Conservation (phyloP, 1,140 invertebrate genomes). For the Dreissena rostriformis region DNA sequence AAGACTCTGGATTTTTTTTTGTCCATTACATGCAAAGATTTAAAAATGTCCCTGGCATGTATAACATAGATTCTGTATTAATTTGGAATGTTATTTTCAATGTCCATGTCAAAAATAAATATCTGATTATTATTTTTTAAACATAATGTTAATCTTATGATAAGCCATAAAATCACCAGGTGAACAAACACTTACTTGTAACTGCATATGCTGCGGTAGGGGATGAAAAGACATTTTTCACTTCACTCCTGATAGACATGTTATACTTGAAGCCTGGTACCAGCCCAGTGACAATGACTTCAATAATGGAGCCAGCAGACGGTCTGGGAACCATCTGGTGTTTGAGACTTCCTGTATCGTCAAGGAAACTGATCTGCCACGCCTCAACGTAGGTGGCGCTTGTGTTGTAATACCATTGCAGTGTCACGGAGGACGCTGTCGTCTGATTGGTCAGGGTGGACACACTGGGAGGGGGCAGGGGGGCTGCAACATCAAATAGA, state of each 20-base stretch:
- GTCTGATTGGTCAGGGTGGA: conserved; percentile 7
- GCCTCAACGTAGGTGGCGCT: conserved; percentile 45
- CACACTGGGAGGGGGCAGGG: conserved; percentile 26
- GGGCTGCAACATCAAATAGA: conserved; percentile 31
- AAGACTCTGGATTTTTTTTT: no score
- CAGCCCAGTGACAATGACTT: conserved; percentile 10
- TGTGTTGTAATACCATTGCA: conserved; percentile 42
- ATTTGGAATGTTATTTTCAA: no score
- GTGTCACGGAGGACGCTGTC: conserved; percentile 8
- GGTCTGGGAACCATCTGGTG: conserved; percentile 23
- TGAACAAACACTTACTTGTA: conserved; percentile 29
- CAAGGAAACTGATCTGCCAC: conserved; percentile 49
- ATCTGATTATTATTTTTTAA: no score
- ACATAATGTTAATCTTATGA: no score
- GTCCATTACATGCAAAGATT: no score
- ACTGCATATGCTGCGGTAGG: not conserved
- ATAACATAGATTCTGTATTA: no score
- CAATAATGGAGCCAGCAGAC: conserved; percentile 11
- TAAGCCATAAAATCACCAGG: no score
- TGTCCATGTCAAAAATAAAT: no score
- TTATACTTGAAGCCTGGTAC: conserved; percentile 46
- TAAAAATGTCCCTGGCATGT: no score
- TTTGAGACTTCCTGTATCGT: not conserved
- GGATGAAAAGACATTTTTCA: not conserved
- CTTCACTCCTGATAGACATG: conserved; percentile 38